These are phyloP conservation scores for Xylota segnis DNA, from an alignment of 2,888 invertebrate species.

Conservation along the genomic window DNA sequence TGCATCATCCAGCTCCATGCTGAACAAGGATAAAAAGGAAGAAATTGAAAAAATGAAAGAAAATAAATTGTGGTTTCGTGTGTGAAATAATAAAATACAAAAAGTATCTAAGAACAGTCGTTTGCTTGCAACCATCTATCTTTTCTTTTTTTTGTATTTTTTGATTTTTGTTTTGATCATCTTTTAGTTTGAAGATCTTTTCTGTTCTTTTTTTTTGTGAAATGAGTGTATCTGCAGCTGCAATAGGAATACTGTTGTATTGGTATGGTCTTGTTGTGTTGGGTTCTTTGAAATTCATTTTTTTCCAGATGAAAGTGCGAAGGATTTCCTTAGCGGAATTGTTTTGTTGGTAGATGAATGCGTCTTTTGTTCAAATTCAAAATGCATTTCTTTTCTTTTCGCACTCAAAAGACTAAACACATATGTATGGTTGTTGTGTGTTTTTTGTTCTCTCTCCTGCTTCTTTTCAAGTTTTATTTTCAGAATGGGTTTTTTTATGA, in stretches of 20 bases:
- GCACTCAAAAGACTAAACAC: slow-evolving; percentile 58
- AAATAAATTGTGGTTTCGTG: slow-evolving; percentile 66
- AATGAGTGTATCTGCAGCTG: slow-evolving; percentile 65
- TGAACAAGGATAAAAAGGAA: slow-evolving; percentile 19
- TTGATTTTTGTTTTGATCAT: slow-evolving; percentile 67
- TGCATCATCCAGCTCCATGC: slow-evolving; percentile 43
- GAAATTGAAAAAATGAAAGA: background rate
- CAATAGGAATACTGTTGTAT: slow-evolving; percentile 52
- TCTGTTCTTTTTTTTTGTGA: slow-evolving; percentile 24
- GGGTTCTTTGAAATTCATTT: slow-evolving; percentile 43
- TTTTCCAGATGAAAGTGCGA: slow-evolving; percentile 65
- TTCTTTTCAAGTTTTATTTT: slow-evolving; percentile 41
- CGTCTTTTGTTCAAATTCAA: slow-evolving; percentile 72
- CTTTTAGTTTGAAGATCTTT: slow-evolving; percentile 51
- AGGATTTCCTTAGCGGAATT: slow-evolving; percentile 71
- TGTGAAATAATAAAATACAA: slow-evolving; percentile 69
- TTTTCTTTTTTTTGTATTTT: slow-evolving; percentile 41
- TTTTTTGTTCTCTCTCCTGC: slow-evolving; percentile 27
- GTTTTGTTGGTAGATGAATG: slow-evolving; percentile 67
- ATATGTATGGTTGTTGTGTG: too few relatives aligned
- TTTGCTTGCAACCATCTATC: slow-evolving; percentile 53
- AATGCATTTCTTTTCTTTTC: slow-evolving; percentile 60
- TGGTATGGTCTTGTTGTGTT: slow-evolving; percentile 8
- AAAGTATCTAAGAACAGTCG: slow-evolving; percentile 39
- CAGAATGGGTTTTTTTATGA: slow-evolving; percentile 29